A percentile compares a stretch with the other conserved stretches of the same genome.
phyloP scores from a whole-genome alignment of 2,888 invertebrate species.

The Torymus auratus region DNA sequence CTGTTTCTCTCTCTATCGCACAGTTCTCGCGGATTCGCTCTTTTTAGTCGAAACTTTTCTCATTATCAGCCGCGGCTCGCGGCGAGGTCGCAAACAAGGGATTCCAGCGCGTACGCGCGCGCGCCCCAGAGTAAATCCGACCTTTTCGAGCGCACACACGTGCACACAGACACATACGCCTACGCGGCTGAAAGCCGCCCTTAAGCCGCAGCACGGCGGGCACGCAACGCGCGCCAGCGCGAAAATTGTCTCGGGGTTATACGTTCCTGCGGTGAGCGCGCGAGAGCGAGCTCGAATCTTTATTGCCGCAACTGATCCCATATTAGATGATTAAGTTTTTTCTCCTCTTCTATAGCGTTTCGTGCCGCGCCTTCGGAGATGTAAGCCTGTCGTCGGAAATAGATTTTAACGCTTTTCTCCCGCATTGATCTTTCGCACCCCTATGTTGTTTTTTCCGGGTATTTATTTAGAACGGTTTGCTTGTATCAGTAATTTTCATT shows the following conservation, averaged over 20 bases:
- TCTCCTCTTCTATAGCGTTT: background rate
- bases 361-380: background rate
- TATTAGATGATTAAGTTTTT: conserved; percentile 8
- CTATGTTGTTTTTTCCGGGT: no score
- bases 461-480: no score
- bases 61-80: conserved; percentile 12
- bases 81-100: conserved; percentile 5
- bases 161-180: background rate
- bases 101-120: background rate
- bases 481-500: no score
- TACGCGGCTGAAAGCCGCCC: background rate
- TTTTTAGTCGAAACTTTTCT: conserved; percentile 17
- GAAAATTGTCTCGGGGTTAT: background rate
- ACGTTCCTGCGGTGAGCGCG: background rate
- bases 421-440: no score
- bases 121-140: conserved; percentile 1
- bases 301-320: conserved; percentile 3
- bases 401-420: no score
- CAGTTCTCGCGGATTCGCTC: background rate
- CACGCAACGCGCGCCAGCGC: conserved; percentile 6
- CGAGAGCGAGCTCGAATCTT: background rate
- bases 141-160: conserved; percentile 17
- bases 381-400: no score
- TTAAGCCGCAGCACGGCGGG: background rate
- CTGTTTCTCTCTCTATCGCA: no score